These are phyloP conservation scores for Tadarida brasiliensis DNA, from an alignment of 2,797 vertebrate genomes.

Conservation along the genomic window DNA sequence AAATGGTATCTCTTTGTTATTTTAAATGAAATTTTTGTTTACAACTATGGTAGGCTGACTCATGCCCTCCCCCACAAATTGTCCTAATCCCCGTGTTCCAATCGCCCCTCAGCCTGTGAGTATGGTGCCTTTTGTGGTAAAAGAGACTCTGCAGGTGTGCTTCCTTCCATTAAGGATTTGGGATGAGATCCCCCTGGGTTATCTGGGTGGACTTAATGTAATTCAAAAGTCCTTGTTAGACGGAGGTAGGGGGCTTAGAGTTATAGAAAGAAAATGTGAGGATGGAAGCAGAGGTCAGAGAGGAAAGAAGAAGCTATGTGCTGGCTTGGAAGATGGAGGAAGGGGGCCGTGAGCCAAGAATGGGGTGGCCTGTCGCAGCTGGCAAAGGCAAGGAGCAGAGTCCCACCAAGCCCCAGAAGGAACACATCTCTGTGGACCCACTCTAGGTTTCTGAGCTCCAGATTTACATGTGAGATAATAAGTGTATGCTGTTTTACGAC, in stretches of 20 bases:
- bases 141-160: background rate
- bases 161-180: background rate
- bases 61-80: background rate
- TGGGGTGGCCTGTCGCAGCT: fast-evolving
- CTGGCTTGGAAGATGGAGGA: background rate
- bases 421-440: background rate
- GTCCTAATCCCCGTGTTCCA: background rate
- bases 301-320: background rate
- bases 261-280: background rate
- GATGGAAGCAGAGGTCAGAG: background rate
- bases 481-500: background rate
- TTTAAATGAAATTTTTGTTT: background rate
- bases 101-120: background rate
- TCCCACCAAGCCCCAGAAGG: background rate
- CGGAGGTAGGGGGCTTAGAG: background rate
- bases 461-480: background rate
- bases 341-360: background rate
- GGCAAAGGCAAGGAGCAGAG: too few species aligned
- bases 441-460: background rate
- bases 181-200: background rate
- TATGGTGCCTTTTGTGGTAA: background rate
- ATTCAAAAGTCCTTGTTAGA: background rate
- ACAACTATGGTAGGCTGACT: background rate
- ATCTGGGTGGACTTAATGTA: background rate
- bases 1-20: background rate